Evolutionary conservation across 37 sponge, comb jelly and placozoan genomes (phyloP), one percentile per base, ranked within the genome.

Genomic region (Cladorhizidae sp.): DNA sequence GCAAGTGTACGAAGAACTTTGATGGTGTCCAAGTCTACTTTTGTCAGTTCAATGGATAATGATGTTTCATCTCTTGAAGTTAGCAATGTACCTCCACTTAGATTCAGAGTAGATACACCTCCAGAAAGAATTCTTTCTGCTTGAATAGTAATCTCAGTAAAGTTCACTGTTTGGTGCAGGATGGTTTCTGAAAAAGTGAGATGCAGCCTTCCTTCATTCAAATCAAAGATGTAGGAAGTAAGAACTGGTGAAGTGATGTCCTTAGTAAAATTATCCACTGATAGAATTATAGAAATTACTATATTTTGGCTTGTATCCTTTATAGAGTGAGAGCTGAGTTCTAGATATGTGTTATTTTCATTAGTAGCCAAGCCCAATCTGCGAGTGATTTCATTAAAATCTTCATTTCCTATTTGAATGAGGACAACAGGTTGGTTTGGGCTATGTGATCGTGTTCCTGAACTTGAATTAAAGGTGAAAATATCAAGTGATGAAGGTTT

Each of bases 101-200:
- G 85, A 7, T 67, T 75, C 21, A 89, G 25, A 36, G 33, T 69
- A 40, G 45, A 17, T 14, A n/a, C 55, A 38, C 21, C 68, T 67
- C 79, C 75, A 52, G 31, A 38, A 42, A 0, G 40, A 31, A 42
- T 62, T 28, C 21, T 17, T 8, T 38, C 36, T 45, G 69, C 81
- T 64, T 89, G 96, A 0, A 95, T 77, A 40, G 93, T 86, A 28
- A 92, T 80, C 45, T 88, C 58, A 12, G 78, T 73, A 12, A 76
- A 38, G 56, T 87, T 84, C 35, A 95, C 49, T 0, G 90, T 72
- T 8, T 62, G 70, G 17, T 84, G 78, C 31, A 87, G 86, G 29
- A 95, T 90, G 32, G 93, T 92, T 75, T 95, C 96, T 63, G 90
- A 86, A 40, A 95, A 95, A 18, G 85, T 89, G 23, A 95, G 71